These are phyloP conservation scores for Euplexia lucipara DNA, from an alignment of 2,888 invertebrate genomes.

Conservation along the genomic window DNA sequence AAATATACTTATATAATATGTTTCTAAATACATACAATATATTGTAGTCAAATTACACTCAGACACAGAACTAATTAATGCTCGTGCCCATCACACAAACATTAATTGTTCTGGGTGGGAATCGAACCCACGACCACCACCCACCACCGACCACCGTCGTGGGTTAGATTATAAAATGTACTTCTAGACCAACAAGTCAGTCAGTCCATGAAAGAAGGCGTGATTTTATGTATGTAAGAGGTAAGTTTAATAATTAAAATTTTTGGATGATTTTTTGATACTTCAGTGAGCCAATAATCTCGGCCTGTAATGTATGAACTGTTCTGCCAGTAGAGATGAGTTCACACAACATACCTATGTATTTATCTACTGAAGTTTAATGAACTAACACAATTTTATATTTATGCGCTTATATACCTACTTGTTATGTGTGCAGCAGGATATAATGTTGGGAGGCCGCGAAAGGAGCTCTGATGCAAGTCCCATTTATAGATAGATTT, in stretches of 20 bases:
- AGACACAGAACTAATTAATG: too few species aligned
- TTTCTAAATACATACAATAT: too few species aligned
- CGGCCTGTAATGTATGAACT: constrained; percentile 72
- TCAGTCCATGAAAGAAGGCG: too few species aligned
- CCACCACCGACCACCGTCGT: too few species aligned
- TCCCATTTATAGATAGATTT: constrained; percentile 44
- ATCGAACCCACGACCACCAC: too few species aligned
- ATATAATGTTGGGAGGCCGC: constrained; percentile 38
- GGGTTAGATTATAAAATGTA: too few species aligned
- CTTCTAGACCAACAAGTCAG: too few species aligned
- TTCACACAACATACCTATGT: constrained; percentile 68
- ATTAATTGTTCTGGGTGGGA: too few species aligned
- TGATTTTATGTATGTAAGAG: too few species aligned
- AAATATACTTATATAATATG: too few species aligned
- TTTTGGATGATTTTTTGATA: not conserved
- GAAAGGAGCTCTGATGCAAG: constrained; percentile 21
- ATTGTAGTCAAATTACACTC: too few species aligned
- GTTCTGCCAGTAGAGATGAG: constrained; percentile 79
- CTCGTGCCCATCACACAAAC: too few species aligned
- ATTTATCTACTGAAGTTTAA: constrained; percentile 65
- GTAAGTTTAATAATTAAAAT: not conserved
- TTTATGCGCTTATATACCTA: constrained; percentile 53
- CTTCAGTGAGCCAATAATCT: constrained; percentile 22
- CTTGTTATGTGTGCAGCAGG: constrained; percentile 28
- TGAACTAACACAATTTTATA: constrained; percentile 65